These are phyloP conservation scores for Onthophagus taurus DNA, from an alignment of 1,140 invertebrate genomes.

Conservation along the genomic window DNA sequence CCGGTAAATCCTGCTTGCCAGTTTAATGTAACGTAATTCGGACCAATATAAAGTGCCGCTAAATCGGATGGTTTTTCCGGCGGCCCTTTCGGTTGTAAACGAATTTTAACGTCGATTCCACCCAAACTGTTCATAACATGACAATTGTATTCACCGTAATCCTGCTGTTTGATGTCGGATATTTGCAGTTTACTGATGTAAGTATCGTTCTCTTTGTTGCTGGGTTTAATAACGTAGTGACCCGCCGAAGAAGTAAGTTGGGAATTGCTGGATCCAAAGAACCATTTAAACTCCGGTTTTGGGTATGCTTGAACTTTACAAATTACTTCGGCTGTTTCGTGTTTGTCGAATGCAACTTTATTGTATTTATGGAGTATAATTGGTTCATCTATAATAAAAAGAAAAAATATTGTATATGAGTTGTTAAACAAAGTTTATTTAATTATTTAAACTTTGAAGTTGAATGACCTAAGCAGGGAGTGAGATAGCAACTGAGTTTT, in stretches of 20 bases:
- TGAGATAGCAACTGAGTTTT: no score
- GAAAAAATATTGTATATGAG: background rate
- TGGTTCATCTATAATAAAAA: conserved; percentile 59
- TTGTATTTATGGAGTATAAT: conserved; percentile 75
- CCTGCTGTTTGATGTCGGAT: conserved; percentile 61
- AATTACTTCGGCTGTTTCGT: conserved; percentile 72
- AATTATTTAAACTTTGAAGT: no score
- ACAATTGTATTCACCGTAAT: conserved; percentile 87
- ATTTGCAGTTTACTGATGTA: conserved; percentile 74
- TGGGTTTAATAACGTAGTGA: conserved; percentile 76
- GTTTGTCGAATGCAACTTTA: conserved; percentile 79
- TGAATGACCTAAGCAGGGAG: no score
- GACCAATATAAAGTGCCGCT: conserved; percentile 57
- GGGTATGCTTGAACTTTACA: conserved; percentile 88
- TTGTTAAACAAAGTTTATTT: background rate
- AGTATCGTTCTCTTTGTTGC: conserved; percentile 70
- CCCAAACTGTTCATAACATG: conserved; percentile 70
- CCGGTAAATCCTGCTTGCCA: conserved; percentile 89
- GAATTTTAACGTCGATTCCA: conserved; percentile 64
- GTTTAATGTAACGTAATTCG: conserved; percentile 63
- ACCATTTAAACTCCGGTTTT: conserved; percentile 87
- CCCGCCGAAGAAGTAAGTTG: conserved; percentile 69
- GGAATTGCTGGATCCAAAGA: conserved; percentile 60
- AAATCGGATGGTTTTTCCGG: conserved; percentile 72
- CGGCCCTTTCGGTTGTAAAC: conserved; percentile 70